Evolutionary conservation across 2,797 vertebrate genomes (phyloP).

Genomic region (Phalanger gymnotis): DNA sequence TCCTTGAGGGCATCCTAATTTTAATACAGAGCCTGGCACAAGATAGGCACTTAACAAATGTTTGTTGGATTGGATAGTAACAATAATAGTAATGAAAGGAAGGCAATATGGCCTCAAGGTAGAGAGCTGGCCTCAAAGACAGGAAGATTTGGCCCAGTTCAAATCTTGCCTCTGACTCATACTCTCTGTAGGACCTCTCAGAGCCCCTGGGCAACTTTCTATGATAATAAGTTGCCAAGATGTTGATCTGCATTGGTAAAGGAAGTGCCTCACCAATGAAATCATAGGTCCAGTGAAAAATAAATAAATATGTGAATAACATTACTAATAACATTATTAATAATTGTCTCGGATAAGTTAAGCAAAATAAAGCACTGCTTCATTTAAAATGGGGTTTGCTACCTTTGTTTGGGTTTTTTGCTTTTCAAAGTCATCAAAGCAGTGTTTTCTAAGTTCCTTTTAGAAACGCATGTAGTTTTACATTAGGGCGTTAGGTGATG

Average conservation of each 20-base stretch:
- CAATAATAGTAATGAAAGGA: neutral
- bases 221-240: neutral
- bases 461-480: neutral
- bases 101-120: neutral
- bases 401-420: neutral
- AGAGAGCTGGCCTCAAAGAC: neutral
- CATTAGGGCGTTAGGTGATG: neutral
- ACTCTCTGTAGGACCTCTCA: neutral
- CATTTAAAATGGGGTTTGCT: neutral
- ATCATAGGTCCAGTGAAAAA: neutral
- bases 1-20: neutral
- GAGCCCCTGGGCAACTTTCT: neutral
- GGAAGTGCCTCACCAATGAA: neutral
- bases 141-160: neutral
- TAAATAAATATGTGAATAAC: neutral
- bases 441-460: neutral
- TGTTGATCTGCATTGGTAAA: neutral
- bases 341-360: neutral
- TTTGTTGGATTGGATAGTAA: neutral
- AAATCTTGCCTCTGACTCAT: neutral
- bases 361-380: neutral
- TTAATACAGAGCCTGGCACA: neutral
- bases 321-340: neutral
- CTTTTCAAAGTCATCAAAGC: neutral
- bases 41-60: neutral